Conservation (phyloP, 2,113 vertebrate species). For the Sciurus niger region DNA sequence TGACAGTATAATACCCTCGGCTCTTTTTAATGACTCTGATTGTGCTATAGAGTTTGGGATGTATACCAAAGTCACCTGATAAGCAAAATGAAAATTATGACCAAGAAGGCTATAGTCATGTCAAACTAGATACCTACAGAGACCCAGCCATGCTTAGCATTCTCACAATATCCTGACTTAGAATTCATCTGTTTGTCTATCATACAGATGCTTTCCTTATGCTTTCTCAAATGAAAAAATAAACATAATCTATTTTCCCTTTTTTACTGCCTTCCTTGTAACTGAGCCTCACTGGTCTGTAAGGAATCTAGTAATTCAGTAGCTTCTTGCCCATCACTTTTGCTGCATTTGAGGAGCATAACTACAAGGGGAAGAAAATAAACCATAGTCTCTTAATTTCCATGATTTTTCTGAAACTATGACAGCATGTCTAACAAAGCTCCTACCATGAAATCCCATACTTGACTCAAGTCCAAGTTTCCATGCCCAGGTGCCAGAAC, state of each 20-base stretch:
- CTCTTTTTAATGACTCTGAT: not conserved
- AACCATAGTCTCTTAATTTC: not conserved
- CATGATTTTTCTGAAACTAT: not conserved
- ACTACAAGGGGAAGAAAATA: not conserved
- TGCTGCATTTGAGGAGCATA: not conserved
- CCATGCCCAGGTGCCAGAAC: not conserved
- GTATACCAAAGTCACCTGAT: not conserved
- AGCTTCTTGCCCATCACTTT: not conserved
- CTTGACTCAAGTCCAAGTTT: not conserved
- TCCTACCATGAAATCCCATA: not conserved
- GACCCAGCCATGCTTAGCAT: not conserved
- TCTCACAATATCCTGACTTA: not conserved
- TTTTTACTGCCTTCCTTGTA: not conserved
- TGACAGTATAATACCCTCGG: not conserved
- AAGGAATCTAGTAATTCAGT: not conserved
- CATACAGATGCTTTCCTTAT: not conserved
- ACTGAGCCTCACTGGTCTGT: not conserved
- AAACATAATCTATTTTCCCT: not conserved
- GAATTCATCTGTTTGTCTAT: not conserved
- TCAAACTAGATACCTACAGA: not conserved
- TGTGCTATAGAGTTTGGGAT: not conserved
- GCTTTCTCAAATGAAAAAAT: conserved; percentile 21
- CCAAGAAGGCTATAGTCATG: not conserved
- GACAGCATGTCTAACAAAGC: not conserved
- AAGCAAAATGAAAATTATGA: not conserved